Base-by-base conservation (phyloP, 2,888 invertebrate species). In the Ctena decussata region DNA sequence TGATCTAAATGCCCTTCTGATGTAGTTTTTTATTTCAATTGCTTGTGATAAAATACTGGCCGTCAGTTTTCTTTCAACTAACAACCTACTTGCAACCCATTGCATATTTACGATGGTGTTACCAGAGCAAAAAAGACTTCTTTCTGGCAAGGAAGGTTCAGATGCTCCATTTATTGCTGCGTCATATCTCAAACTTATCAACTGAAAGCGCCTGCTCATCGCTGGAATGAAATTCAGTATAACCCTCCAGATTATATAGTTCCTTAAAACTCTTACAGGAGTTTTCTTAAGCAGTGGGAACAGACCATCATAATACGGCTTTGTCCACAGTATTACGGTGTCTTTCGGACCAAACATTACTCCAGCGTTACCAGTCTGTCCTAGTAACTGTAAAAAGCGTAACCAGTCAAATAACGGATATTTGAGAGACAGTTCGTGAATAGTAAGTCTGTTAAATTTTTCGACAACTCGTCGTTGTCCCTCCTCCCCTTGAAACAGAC, bases 351-450 rank as follows among this genome's bases (percentile, higher is more conserved):
- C 8, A 27, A 82, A 32, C 24, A 24, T 21, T 24, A 82, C 74
- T 21, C 49, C 57, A 6, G 74, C 46, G 30, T 37, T 5, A 0
- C 46, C 21, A 11, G 72, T 27, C 35, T 32, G 11, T 18, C 41
- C 72, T 1, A 78, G 32, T 24, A 46, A 57, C n/a, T 35, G 44
- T n/a, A 82, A 27, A 41, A 53, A 82, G 1, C 70, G 73, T 30
- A 82, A 27, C 77, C 77, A 78, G 32, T 82, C 73, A 53, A 82
- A 49, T 37, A 37, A 30, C n/a, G 82, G 82, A 41, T 77, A 82
- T 30, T 73, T 60, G 12, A 78, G 5, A 8, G 77, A 70, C 39
- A 82, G 18, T 49, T 82, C 82, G n/a, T 72, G n/a, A 41, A 82
- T 74, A 39, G 70, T 74, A 18, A 82, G 21, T 30, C 46, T 74